Evolutionary conservation across 2,888 invertebrate genomes (phyloP), one percentile per base, ranked within the genome.

Genomic region (Ochropleura plecta): DNA sequence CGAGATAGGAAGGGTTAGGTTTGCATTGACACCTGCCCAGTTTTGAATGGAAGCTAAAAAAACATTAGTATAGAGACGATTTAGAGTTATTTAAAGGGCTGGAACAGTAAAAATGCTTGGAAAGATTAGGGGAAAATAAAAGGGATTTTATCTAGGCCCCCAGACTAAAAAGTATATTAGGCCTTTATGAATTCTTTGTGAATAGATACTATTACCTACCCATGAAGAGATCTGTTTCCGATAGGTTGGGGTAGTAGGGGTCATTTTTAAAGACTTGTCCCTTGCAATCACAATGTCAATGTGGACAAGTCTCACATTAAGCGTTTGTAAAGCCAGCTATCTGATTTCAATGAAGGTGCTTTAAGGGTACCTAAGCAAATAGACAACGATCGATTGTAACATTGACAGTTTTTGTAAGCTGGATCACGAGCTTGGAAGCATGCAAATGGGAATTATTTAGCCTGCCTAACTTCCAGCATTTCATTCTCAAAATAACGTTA

Each of bases 1-100:
- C 8, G 18, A 59, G 55, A 72, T 46, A 76, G 57, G 74, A 77
- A 86, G 84, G 86, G 84, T 78, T 76, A 65, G 14, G 46, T 76
- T 79, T 51, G 42, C 49, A 55, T 51, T 57, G 40, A 60, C 88
- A 84, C 83, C 79, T 87, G 78, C 68, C 18, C 51, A 57, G 5
- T 14, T 55, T 10, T 49, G 18, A 63, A 63, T 44, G 18, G n/a
- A 20, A 20, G 16, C 46, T 20, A 63, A 72, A 78, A 73, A 49
- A 14, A 3, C 7, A 48, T 46, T 9, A 44, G 8, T 59, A 3
- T 73, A 48, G 18, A 30, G 30, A 30, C 30, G 30, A 30, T 30
- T 30, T 30, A 30, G 3, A 51, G 49, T 51, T 14, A 10, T 49
- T n/a, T 20, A 4, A n/a, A 18, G 18, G 48, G 70, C 46, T 70